Evolutionary conservation across 2,888 invertebrate genomes (phyloP).

Genomic region (Malacosoma neustria): DNA sequence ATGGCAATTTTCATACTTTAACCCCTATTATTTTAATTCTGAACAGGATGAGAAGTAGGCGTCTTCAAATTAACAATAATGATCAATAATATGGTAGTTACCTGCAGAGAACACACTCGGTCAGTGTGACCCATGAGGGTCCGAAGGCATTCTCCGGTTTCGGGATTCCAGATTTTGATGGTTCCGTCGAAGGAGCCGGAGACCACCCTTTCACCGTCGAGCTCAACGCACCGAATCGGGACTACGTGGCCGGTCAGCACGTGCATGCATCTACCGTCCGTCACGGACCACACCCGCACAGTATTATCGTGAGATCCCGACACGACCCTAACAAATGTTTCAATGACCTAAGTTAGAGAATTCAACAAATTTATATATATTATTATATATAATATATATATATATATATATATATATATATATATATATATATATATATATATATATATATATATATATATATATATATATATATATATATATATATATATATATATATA

Average conservation of each 20-base stretch:
- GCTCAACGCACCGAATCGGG: slow-evolving; percentile 98
- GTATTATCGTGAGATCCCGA: slow-evolving; percentile 98
- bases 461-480: too few species aligned
- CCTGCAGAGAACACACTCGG: slow-evolving; percentile 98
- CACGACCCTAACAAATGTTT: slow-evolving; percentile 87
- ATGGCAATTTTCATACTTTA: too few species aligned
- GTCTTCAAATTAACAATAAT: too few species aligned
- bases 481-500: too few species aligned
- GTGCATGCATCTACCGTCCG: slow-evolving; percentile 91
- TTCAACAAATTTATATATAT: too few species aligned
- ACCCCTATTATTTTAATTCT: too few species aligned
- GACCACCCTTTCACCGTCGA: slow-evolving; percentile 95
- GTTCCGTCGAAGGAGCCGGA: slow-evolving; percentile 99
- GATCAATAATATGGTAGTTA: slow-evolving; percentile 62
- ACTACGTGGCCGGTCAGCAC: slow-evolving; percentile 97
- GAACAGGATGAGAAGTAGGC: too few species aligned
- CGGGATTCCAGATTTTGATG: slow-evolving; percentile 99
- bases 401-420: too few species aligned
- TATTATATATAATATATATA: too few species aligned
- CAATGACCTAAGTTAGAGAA: too few species aligned
- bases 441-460: too few species aligned
- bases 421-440: too few species aligned
- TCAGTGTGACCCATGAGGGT: slow-evolving; percentile 98
- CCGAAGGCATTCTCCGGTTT: slow-evolving; percentile 95
- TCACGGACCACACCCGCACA: slow-evolving; percentile 96